Evolutionary conservation across 2,888 invertebrate species (phyloP).

Genomic region (Sphaerophoria rueppellii): DNA sequence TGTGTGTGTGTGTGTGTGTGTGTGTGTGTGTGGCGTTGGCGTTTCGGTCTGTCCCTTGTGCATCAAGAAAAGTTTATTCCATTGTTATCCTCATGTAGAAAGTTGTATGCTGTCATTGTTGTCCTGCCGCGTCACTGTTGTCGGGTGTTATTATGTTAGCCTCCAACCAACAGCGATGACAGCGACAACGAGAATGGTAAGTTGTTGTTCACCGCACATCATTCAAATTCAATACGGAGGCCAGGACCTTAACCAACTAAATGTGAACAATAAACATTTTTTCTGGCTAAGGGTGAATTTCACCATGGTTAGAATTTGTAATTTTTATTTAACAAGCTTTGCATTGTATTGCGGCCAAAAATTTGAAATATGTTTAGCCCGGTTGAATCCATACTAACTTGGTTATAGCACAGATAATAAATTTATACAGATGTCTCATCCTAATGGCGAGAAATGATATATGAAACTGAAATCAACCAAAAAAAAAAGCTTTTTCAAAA

Average conservation of each 20-base stretch:
- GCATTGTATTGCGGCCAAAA: too few relatives aligned
- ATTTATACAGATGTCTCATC: too few relatives aligned
- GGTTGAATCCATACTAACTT: too few relatives aligned
- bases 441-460: too few relatives aligned
- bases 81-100: slow-evolving; percentile 58
- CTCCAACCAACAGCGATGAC: slow-evolving; percentile 23
- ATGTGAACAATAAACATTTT: slow-evolving; percentile 15
- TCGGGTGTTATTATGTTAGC: slow-evolving; percentile 60
- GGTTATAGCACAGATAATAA: too few relatives aligned
- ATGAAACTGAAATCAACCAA: too few relatives aligned
- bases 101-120: slow-evolving; percentile 65
- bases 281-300: slow-evolving; percentile 2
- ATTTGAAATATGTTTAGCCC: too few relatives aligned
- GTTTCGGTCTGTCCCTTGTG: slow-evolving; percentile 23
- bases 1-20: not conserved
- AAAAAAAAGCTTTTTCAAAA: too few relatives aligned
- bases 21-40: not conserved
- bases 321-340: not conserved
- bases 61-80: slow-evolving; percentile 43
- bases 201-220: slow-evolving; percentile 49
- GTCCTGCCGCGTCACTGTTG: slow-evolving; percentile 44
- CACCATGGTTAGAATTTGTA: not conserved
- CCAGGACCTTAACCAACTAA: slow-evolving; percentile 43
- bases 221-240: slow-evolving; percentile 69
- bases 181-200: slow-evolving; percentile 39